Evolutionary conservation across 2,888 invertebrate genomes (phyloP).

Genomic region (Polylopha cassiicola): DNA sequence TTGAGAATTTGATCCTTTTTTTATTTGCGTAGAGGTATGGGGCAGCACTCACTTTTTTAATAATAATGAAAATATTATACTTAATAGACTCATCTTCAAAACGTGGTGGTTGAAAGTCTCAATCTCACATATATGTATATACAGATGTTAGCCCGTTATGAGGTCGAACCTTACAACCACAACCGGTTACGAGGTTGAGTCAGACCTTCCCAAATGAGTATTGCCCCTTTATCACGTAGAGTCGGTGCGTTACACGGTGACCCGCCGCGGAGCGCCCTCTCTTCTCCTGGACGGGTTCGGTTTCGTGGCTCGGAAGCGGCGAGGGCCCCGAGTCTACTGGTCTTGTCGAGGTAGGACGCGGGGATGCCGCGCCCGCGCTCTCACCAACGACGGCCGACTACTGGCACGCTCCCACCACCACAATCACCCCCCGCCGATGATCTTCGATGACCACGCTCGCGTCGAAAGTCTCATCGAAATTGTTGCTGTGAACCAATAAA

Average conservation of each 20-base stretch:
- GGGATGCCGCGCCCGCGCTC: conserved; percentile 58
- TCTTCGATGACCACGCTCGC: conserved; percentile 42
- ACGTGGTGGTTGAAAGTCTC: too few relatives aligned
- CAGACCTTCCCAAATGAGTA: too few relatives aligned
- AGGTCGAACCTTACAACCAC: too few relatives aligned
- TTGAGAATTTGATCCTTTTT: conserved; percentile 3
- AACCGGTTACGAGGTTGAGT: too few relatives aligned
- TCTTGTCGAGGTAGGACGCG: conserved; percentile 54
- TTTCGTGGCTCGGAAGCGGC: conserved; percentile 63
- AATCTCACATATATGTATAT: too few relatives aligned
- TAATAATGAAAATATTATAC: too few relatives aligned
- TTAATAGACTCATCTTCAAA: too few relatives aligned
- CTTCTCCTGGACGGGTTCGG: conserved; percentile 57
- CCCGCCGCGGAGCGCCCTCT: conserved; percentile 64
- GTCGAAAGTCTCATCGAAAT: conserved; percentile 69
- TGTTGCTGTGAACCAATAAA: conserved; percentile 30
- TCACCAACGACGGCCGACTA: conserved; percentile 55
- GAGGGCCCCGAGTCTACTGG: conserved; percentile 67
- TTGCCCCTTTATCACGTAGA: conserved; percentile 29
- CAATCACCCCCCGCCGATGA: conserved; percentile 47
- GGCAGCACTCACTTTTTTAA: too few relatives aligned
- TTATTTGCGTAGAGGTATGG: too few relatives aligned
- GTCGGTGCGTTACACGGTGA: conserved; percentile 58
- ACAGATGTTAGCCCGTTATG: too few relatives aligned
- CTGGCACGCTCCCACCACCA: conserved; percentile 41